These are phyloP conservation scores for Fistularia commersonii DNA, from an alignment of 2,797 vertebrate species.

Conservation along the genomic window DNA sequence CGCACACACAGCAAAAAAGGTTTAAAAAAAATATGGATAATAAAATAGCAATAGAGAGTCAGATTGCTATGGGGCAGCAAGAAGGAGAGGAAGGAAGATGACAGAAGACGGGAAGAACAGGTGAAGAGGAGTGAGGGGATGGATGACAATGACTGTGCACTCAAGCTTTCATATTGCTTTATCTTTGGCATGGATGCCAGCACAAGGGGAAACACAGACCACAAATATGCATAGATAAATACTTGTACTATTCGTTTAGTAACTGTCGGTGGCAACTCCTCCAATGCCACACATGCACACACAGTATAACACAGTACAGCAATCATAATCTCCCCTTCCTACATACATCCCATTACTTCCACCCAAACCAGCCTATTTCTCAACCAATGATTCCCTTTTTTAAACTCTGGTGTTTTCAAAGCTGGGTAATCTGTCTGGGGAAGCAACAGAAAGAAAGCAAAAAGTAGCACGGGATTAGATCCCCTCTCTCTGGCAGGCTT, in stretches of 20 bases:
- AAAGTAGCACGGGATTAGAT: slow-evolving; percentile 49
- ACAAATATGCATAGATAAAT: slow-evolving; percentile 30
- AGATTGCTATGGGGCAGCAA: slow-evolving; percentile 19
- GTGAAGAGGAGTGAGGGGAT: slow-evolving; percentile 9
- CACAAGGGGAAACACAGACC: slow-evolving; percentile 27
- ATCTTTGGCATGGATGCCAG: slow-evolving; percentile 39
- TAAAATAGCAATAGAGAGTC: slow-evolving; percentile 38
- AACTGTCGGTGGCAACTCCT: slow-evolving; percentile 20
- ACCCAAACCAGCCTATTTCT: slow-evolving; percentile 27
- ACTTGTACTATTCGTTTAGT: slow-evolving; percentile 31
- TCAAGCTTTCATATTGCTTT: slow-evolving; percentile 21
- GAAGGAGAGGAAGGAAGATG: slow-evolving; percentile 1
- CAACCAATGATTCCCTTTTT: slow-evolving; percentile 46
- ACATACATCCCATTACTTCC: slow-evolving; percentile 28
- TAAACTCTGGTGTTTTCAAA: slow-evolving; percentile 57
- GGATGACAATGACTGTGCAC: slow-evolving; percentile 19
- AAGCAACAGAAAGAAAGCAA: slow-evolving; percentile 44
- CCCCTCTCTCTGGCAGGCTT: slow-evolving; percentile 12
- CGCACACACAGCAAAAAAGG: slow-evolving; percentile 45
- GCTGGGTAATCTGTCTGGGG: slow-evolving; percentile 61
- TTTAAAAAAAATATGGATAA: slow-evolving; percentile 56
- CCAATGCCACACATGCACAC: slow-evolving; percentile 7
- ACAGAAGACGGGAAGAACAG: not conserved
- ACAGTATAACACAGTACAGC: slow-evolving; percentile 10
- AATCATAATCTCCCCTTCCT: slow-evolving; percentile 45